Evolutionary conservation across 2,888 invertebrate species (phyloP).

Genomic region (Rosalia funebris): DNA sequence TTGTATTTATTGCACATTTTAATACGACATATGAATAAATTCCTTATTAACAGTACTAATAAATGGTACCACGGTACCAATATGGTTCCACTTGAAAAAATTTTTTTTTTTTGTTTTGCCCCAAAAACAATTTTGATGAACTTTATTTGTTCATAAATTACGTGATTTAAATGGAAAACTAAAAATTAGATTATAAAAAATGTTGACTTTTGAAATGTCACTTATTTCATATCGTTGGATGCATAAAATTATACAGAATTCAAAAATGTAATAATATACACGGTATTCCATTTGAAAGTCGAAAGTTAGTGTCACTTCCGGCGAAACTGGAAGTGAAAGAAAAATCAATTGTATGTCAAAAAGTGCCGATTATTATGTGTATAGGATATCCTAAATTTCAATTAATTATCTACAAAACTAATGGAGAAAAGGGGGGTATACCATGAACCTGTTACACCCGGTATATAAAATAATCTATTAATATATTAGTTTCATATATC

Average conservation of each 20-base stretch:
- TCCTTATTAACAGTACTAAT: slow-evolving; percentile 5
- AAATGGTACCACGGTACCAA: slow-evolving; percentile 3
- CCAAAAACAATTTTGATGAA: slow-evolving; percentile 1
- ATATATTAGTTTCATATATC: too few species aligned
- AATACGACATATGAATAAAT: not conserved
- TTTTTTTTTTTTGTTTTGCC: not conserved
- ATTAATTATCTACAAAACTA: not conserved
- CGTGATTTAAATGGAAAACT: not conserved
- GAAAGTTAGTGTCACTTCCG: not conserved
- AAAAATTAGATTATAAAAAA: slow-evolving; percentile 3
- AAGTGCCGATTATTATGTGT: not conserved
- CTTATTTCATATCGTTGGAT: not conserved
- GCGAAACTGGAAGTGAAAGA: not conserved
- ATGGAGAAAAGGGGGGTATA: not conserved
- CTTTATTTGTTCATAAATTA: not conserved
- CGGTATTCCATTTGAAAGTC: not conserved
- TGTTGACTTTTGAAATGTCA: not conserved
- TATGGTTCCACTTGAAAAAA: slow-evolving; percentile 5
- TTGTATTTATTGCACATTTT: not conserved
- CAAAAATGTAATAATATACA: not conserved
- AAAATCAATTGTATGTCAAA: not conserved
- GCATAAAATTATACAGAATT: not conserved
- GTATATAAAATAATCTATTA: too few species aligned
- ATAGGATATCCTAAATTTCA: not conserved
- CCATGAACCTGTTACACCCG: not conserved